Percentiles rank a stretch among this genome's conserved stretches.
phyloP scores from a whole-genome alignment of 1,140 invertebrate genomes.

The Leptopilina clavipes region DNA sequence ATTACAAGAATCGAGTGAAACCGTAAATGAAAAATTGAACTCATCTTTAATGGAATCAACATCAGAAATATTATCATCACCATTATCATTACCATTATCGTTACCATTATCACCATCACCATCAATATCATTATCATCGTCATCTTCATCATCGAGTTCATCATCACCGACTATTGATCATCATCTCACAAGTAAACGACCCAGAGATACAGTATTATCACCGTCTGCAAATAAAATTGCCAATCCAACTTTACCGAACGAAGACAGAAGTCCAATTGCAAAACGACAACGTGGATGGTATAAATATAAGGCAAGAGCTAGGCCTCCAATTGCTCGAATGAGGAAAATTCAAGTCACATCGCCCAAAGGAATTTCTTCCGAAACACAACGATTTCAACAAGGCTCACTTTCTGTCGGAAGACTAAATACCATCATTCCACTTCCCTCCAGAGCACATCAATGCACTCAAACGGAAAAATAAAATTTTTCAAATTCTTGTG shows the following conservation, averaged over 20 bases:
- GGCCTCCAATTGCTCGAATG: slow-evolving; percentile 62
- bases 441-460: slow-evolving; percentile 59
- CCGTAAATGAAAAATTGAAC: no score
- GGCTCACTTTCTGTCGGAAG: slow-evolving; percentile 56
- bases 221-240: not conserved
- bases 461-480: slow-evolving; percentile 51
- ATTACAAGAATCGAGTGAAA: no score
- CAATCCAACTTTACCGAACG: not conserved
- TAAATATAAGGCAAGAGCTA: slow-evolving; percentile 59
- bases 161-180: not conserved
- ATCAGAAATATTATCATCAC: not conserved
- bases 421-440: slow-evolving; percentile 51
- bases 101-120: not conserved
- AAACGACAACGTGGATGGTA: slow-evolving; percentile 63
- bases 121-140: no score
- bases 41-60: not conserved
- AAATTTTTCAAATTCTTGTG: not conserved
- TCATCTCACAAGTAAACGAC: slow-evolving; percentile 18
- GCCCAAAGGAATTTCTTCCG: slow-evolving; percentile 49
- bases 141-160: not conserved
- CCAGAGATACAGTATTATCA: slow-evolving; percentile 16
- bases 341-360: slow-evolving; percentile 37
- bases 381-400: slow-evolving; percentile 62
- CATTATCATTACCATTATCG: not conserved
- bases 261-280: slow-evolving; percentile 51